Percentiles rank a stretch among this genome's conserved stretches.
phyloP scores from a whole-genome alignment of 2,888 invertebrate genomes.

The Oasisia sp. region DNA sequence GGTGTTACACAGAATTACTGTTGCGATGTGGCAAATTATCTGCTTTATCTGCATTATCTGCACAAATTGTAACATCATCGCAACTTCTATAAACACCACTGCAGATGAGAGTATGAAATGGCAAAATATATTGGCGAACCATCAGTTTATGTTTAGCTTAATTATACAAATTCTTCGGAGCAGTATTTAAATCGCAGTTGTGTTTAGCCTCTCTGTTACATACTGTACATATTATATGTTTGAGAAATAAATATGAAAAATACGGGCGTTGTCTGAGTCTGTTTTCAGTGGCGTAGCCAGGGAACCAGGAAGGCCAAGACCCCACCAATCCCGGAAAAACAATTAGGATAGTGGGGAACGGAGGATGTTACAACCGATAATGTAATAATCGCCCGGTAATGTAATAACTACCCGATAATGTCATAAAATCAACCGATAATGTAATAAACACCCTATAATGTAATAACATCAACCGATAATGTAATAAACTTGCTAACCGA shows the following conservation, averaged over 20 bases:
- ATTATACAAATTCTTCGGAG: not conserved
- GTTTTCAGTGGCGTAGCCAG: too few relatives aligned
- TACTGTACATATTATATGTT: conserved; percentile 5
- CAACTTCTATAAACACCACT: not conserved
- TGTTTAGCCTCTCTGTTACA: not conserved
- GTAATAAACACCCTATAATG: too few relatives aligned
- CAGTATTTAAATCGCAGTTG: not conserved
- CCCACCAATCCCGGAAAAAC: too few relatives aligned
- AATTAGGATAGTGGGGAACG: too few relatives aligned
- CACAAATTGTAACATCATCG: not conserved
- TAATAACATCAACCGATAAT: too few relatives aligned
- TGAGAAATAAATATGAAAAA: conserved; percentile 3
- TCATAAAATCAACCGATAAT: too few relatives aligned
- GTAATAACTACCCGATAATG: too few relatives aligned
- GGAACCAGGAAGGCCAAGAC: too few relatives aligned
- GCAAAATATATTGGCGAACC: not conserved
- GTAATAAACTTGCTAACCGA: too few relatives aligned
- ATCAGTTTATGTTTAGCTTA: not conserved
- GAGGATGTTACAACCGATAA: too few relatives aligned
- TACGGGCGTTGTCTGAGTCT: not conserved
- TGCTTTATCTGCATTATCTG: not conserved
- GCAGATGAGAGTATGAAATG: not conserved
- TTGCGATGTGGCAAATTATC: too few relatives aligned
- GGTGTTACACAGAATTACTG: not conserved
- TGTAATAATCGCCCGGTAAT: too few relatives aligned